Evolutionary conservation across 2,113 vertebrate species (phyloP).

Genomic region (Erythrolamprus reginae): DNA sequence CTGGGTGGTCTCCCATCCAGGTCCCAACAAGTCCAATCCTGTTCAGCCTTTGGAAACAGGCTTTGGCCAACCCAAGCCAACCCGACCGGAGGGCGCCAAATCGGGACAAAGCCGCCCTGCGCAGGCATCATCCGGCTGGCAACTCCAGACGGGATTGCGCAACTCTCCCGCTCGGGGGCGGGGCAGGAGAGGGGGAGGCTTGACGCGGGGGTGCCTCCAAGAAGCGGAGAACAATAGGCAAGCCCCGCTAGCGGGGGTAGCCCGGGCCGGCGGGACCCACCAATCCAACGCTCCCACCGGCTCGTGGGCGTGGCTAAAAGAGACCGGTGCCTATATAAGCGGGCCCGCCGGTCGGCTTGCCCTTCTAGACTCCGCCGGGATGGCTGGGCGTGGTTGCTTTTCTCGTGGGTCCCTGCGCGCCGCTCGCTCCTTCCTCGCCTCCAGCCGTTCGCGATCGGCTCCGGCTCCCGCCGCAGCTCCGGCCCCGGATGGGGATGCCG

Average conservation of each 20-base stretch:
- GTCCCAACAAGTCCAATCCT: too few relatives aligned
- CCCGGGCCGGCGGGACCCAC: not conserved
- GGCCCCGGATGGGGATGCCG: not conserved
- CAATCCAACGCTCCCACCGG: not conserved
- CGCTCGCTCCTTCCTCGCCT: not conserved
- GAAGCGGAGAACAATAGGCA: not conserved
- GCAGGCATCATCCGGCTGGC: not conserved
- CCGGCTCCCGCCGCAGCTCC: not conserved
- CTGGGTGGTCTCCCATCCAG: too few relatives aligned
- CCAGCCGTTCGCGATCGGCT: constrained; percentile 31
- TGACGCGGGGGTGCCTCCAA: not conserved
- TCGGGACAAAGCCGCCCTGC: not conserved
- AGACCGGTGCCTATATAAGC: not conserved
- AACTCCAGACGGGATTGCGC: not conserved
- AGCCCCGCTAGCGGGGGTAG: not conserved
- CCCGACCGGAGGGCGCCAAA: not conserved
- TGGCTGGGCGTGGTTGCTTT: rapidly evolving
- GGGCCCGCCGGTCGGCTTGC: rapidly evolving
- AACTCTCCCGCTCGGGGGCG: not conserved
- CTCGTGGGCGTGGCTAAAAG: not conserved
- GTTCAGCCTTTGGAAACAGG: too few relatives aligned
- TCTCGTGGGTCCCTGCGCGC: rapidly evolving
- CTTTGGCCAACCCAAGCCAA: too few relatives aligned
- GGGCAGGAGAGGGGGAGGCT: not conserved
- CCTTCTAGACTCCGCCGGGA: not conserved